Evolutionary conservation across 2,113 vertebrate species (phyloP), one percentile per base, ranked within the genome.

Genomic region (Microtus oregoni): DNA sequence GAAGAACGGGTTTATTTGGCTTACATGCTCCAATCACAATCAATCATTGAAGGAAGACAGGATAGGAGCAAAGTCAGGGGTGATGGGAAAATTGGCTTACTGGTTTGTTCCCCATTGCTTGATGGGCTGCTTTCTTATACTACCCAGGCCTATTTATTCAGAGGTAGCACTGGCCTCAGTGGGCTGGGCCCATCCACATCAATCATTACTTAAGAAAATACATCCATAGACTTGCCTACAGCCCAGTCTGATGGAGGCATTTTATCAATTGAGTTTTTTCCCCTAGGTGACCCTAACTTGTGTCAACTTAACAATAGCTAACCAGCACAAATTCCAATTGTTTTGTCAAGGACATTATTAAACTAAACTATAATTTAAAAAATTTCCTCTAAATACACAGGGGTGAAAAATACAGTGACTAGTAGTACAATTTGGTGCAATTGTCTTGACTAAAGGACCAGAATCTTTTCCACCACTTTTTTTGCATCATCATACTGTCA

Each of bases 341-440:
- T 5, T 89, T 83, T 78, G n/a, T 68, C 30, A 87, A 94, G 58
- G 38, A 85, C 67, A 94, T 89, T 94, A 52, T 89, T 77, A 94
- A 77, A 77, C 75, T 22, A 96, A 89, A 77, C 32, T 63, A 85
- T 76, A 92, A 73, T 58, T 90, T 91, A 12, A 47, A 55, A 67
- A 38, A 2, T 68, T 70, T 70, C 67, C 24, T 77, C 0, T 76
- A 52, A 89, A 41, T 70, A 44, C 26, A 88, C 52, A 32, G 75
- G 58, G 41, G 32, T 88, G 58, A 94, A 94, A 67, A 94, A 41
- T 77, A 50, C 24, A 88, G 44, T 28, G 7, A 32, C 26, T 58
- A 50, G 15, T 91, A 63, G 20, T 72, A 90, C 19, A 81, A 72
- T 81, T 32, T 94, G 65, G 15, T 58, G 4, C 8, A 20, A 55